phyloP scores from a whole-genome alignment of 2,888 invertebrate species.

The Eretmocerus hayati region DNA sequence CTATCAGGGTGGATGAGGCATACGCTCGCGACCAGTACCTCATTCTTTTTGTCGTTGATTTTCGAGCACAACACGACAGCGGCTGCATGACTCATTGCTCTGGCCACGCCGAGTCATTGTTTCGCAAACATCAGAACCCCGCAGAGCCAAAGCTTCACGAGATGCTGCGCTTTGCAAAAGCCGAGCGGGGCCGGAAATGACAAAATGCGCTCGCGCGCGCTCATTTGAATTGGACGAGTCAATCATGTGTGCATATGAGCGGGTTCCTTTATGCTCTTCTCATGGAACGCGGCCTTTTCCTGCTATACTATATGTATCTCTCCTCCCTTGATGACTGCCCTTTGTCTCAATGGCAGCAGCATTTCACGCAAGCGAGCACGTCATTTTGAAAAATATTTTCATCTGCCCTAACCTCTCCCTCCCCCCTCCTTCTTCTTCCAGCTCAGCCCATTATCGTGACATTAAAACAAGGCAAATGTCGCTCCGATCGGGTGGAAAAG shows the following conservation, averaged over 20 bases:
- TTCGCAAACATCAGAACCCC: too few species aligned
- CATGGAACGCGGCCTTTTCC: slow-evolving; percentile 8
- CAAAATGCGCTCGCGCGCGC: neutral
- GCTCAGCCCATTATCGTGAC: too few species aligned
- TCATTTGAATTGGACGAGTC: slow-evolving; percentile 11
- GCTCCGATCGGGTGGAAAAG: too few species aligned
- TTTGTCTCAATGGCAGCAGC: neutral
- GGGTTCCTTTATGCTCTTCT: too few species aligned
- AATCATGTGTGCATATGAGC: slow-evolving; percentile 16
- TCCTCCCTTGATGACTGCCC: neutral
- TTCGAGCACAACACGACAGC: neutral
- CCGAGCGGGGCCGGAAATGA: neutral
- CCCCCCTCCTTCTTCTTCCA: too few species aligned
- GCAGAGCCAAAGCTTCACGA: neutral
- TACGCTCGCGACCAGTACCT: too few species aligned
- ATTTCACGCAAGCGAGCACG: neutral
- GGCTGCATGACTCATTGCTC: neutral
- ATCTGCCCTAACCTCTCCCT: neutral
- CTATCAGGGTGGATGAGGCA: too few species aligned
- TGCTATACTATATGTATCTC: neutral
- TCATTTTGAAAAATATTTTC: neutral
- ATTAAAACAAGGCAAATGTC: too few species aligned
- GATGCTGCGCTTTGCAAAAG: neutral
- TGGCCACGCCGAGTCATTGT: neutral
- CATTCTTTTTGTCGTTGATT: neutral